Conservation (phyloP, 2,797 vertebrate genomes). For the Characodon lateralis region DNA sequence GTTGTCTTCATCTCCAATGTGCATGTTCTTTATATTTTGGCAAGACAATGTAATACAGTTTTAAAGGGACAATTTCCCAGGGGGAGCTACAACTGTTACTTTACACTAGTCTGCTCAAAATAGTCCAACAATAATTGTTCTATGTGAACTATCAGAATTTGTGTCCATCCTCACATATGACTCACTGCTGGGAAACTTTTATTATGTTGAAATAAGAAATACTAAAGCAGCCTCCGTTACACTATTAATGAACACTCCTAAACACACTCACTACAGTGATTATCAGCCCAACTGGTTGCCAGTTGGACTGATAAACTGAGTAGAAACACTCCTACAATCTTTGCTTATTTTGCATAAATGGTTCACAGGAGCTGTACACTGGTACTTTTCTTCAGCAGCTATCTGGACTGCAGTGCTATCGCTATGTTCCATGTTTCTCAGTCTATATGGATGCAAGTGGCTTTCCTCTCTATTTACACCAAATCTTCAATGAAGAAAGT, state of each 20-base stretch:
- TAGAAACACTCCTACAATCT: background rate
- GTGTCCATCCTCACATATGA: too few relatives aligned
- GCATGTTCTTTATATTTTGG: background rate
- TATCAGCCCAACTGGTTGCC: background rate
- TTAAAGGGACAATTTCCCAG: background rate
- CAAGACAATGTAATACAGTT: background rate
- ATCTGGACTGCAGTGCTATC: background rate
- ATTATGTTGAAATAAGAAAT: background rate
- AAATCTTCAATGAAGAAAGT: background rate
- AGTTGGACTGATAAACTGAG: background rate
- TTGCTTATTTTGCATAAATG: background rate
- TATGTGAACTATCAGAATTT: background rate
- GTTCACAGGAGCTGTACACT: background rate
- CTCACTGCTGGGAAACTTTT: background rate
- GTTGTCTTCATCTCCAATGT: background rate
- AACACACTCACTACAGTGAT: background rate
- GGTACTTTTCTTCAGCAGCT: background rate
- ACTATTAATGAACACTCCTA: background rate
- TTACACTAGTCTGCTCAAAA: background rate
- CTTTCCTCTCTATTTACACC: background rate
- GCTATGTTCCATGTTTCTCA: background rate
- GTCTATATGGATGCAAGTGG: background rate
- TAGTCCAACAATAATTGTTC: background rate
- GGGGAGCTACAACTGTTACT: background rate
- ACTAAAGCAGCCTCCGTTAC: background rate